These are phyloP conservation scores for Bombus polaris DNA, from an alignment of 1,140 invertebrate species.

Conservation along the genomic window DNA sequence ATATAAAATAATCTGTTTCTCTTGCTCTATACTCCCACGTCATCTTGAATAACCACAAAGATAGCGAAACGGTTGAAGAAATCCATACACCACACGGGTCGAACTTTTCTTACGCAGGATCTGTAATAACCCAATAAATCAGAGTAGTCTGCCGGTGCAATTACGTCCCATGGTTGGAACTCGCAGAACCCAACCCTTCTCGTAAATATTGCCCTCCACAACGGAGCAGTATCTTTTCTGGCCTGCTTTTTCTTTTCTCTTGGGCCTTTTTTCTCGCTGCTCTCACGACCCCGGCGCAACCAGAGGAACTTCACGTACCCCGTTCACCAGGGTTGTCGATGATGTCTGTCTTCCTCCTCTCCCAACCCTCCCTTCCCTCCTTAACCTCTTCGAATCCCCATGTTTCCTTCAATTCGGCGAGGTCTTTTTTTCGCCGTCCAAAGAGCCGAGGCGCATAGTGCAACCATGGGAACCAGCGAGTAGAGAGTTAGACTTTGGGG, in stretches of 20 bases:
- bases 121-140: constrained; percentile 81
- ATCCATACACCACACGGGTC: constrained; percentile 70
- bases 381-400: constrained; percentile 2
- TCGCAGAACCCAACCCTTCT: constrained; percentile 76
- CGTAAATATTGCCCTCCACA: constrained; percentile 78
- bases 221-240: constrained; percentile 57
- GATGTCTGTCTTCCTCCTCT: constrained; percentile 44
- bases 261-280: constrained; percentile 54
- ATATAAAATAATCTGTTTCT: neutral
- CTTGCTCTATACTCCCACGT: neutral
- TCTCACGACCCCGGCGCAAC: constrained; percentile 69
- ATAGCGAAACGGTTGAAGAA: constrained; percentile 42
- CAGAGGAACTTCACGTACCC: constrained; percentile 51
- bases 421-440: constrained; percentile 52
- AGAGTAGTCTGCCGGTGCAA: constrained; percentile 76
- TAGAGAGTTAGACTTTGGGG: constrained; percentile 59
- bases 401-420: constrained; percentile 27
- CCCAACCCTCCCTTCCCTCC: constrained; percentile 6
- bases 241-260: constrained; percentile 32
- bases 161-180: constrained; percentile 73
- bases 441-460: constrained; percentile 38
- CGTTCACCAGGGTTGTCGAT: constrained; percentile 61
- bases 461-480: constrained; percentile 70
- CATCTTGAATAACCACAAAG: constrained; percentile 27
- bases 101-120: constrained; percentile 73